These are phyloP conservation scores for Nasalis larvatus DNA, from an alignment of 2,113 vertebrate species.

Conservation along the genomic window DNA sequence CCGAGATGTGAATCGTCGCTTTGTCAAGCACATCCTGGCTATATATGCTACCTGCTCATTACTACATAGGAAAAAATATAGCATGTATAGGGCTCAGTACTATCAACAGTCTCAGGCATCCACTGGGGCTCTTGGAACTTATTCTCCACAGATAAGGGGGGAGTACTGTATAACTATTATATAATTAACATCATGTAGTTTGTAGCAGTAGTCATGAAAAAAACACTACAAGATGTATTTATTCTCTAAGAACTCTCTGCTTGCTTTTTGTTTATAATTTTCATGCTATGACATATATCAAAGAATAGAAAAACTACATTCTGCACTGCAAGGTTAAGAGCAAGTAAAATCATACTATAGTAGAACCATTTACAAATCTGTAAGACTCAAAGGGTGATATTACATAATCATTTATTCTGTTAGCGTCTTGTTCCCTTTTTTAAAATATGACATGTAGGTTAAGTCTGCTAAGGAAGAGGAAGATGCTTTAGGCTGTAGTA, in stretches of 20 bases:
- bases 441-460: background rate
- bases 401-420: background rate
- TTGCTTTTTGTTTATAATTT: slow-evolving; percentile 26
- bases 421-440: background rate
- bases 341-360: background rate
- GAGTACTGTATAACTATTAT: background rate
- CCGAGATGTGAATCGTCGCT: background rate
- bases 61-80: background rate
- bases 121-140: background rate
- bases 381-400: background rate
- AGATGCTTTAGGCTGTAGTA: background rate
- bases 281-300: background rate
- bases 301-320: background rate
- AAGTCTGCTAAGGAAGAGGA: background rate
- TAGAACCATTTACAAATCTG: background rate
- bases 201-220: background rate
- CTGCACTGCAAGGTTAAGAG: background rate
- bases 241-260: background rate
- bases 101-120: background rate
- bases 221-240: background rate
- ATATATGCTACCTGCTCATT: background rate
- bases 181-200: background rate
- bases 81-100: background rate
- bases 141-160: background rate
- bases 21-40: background rate